A percentile compares a stretch with the other conserved stretches of the same genome.
Conservation (phyloP, 2,888 invertebrate species). For the Taphrorychus bicolor region DNA sequence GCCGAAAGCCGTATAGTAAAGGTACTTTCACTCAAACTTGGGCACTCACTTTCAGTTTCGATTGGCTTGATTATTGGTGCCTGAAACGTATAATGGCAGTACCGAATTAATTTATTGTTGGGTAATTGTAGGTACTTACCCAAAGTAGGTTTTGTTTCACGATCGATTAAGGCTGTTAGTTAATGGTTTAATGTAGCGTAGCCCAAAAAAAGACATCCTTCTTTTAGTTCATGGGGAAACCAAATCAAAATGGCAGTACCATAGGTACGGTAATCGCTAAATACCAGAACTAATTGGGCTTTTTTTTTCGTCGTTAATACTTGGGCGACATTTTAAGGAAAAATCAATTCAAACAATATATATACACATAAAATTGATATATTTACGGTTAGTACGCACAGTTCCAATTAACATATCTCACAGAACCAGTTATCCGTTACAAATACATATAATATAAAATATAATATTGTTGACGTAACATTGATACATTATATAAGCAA, state of each 20-base stretch:
- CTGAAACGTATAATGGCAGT: background rate
- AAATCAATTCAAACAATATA: background rate
- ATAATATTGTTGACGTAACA: background rate
- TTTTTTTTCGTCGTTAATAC: no score
- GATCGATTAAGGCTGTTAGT: background rate
- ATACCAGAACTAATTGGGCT: background rate
- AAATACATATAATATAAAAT: background rate
- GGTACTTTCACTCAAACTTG: background rate
- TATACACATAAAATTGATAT: background rate
- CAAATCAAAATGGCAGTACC: no score
- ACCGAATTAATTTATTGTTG: background rate
- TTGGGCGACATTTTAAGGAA: no score
- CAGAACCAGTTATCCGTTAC: slow-evolving; percentile 1
- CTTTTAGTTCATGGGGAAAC: no score
- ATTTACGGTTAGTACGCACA: background rate
- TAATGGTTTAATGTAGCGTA: background rate
- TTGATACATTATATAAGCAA: background rate
- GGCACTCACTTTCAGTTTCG: background rate
- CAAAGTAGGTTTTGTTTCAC: background rate
- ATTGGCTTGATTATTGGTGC: background rate
- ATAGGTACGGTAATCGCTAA: no score
- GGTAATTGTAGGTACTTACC: background rate
- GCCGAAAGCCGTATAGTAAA: background rate
- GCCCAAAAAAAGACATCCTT: no score
- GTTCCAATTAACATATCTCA: background rate